A percentile compares a stretch with the other conserved stretches of the same genome.
These are phyloP conservation scores for Mesocentrotus franciscanus DNA, from an alignment of 53 echinoderm and acorn worm species.

Conservation along the genomic window DNA sequence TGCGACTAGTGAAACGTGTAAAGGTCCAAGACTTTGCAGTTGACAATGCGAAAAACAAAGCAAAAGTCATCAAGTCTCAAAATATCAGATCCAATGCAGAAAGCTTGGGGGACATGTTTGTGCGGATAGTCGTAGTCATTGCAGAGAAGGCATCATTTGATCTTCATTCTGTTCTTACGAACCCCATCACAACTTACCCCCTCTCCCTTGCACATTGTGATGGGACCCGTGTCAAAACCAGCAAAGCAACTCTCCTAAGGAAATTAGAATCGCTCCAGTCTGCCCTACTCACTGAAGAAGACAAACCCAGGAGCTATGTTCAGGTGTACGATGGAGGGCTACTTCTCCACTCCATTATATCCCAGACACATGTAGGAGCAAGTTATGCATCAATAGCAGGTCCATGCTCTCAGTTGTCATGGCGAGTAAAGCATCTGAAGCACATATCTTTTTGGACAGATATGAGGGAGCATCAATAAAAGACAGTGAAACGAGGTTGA, in stretches of 20 bases:
- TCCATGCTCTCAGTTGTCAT: background rate
- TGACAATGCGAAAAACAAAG: background rate
- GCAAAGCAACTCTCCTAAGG: background rate
- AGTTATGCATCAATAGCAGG: background rate
- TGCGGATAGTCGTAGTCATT: background rate
- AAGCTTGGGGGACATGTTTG: background rate
- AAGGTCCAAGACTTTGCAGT: no score
- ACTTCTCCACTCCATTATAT: background rate
- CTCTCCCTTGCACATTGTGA: background rate
- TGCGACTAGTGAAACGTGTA: no score
- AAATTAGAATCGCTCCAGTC: background rate
- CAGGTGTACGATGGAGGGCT: background rate
- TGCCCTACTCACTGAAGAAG: background rate
- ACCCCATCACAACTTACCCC: background rate
- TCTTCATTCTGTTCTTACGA: background rate
- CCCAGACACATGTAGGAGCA: background rate
- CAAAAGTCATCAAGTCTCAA: background rate
- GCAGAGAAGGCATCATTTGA: background rate
- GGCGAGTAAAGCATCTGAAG: background rate
- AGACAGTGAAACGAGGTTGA: background rate
- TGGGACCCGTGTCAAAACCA: background rate
- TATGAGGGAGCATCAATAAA: background rate
- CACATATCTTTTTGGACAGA: background rate
- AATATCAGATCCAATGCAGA: background rate
- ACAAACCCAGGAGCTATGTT: background rate